Conservation (phyloP, 1,140 invertebrate species). For the Arion vulgaris region DNA sequence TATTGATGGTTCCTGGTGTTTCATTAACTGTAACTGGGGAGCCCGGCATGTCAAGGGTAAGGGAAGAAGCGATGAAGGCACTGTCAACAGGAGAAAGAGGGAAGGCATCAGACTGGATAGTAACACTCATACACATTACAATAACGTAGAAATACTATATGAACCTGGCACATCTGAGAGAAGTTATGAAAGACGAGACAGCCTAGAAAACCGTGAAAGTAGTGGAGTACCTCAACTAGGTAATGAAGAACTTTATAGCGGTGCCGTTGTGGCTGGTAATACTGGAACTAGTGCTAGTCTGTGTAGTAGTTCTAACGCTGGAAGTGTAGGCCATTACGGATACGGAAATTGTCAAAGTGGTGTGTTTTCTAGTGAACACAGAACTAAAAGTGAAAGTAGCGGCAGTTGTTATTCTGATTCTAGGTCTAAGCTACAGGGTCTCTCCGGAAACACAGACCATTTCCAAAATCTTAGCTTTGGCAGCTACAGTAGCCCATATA, state of each 20-base stretch:
- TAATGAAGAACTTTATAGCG: not conserved
- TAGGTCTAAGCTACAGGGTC: slow-evolving; percentile 1
- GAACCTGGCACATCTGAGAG: not conserved
- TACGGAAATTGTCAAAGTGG: not conserved
- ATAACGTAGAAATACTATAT: slow-evolving; percentile 17
- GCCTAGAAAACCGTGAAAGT: slow-evolving; percentile 24
- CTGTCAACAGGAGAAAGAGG: not conserved
- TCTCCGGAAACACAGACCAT: not conserved
- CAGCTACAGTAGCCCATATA: not conserved
- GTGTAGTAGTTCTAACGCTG: not conserved
- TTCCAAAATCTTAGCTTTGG: not conserved
- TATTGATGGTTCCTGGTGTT: slow-evolving; percentile 68
- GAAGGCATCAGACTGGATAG: slow-evolving; percentile 32
- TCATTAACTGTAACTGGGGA: slow-evolving; percentile 74
- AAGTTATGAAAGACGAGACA: not conserved
- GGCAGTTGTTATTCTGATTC: not conserved
- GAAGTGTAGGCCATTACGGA: not conserved
- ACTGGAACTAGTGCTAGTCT: not conserved
- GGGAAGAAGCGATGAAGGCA: slow-evolving; percentile 33
- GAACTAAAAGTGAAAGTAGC: not conserved
- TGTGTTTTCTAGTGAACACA: not conserved
- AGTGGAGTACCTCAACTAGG: slow-evolving; percentile 21
- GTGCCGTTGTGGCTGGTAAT: not conserved
- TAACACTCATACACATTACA: slow-evolving; percentile 36
- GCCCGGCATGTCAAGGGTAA: slow-evolving; percentile 68